These are phyloP conservation scores for Aptenodytes patagonicus DNA, from an alignment of 2,113 vertebrate species.

Conservation along the genomic window DNA sequence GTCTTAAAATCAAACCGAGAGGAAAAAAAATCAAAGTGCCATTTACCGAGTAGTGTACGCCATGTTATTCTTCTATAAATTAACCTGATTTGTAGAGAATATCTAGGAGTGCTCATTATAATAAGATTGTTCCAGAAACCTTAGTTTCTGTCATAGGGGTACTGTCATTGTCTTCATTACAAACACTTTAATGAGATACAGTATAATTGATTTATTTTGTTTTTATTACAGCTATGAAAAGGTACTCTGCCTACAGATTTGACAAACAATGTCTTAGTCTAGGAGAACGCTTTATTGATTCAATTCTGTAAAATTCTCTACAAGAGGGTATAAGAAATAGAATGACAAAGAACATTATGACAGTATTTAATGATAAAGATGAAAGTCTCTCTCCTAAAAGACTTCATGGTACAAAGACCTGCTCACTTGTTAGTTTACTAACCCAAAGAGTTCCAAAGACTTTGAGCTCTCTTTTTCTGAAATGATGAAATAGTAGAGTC, in stretches of 20 bases:
- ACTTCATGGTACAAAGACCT: not conserved
- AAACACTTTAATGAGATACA: not conserved
- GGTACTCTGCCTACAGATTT: not conserved
- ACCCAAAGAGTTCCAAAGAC: not conserved
- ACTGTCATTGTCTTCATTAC: not conserved
- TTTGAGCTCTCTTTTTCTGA: not conserved
- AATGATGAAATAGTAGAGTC: not conserved
- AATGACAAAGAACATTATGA: not conserved
- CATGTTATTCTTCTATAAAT: not conserved
- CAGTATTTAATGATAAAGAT: not conserved
- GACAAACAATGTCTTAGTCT: not conserved
- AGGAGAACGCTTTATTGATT: not conserved
- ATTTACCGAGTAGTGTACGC: rapidly evolving
- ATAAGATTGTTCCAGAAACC: not conserved
- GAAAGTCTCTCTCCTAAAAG: not conserved
- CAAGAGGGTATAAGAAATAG: not conserved
- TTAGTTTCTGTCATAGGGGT: not conserved
- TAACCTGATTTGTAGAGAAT: not conserved
- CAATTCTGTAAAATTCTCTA: not conserved
- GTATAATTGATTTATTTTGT: not conserved
- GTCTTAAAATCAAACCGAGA: not conserved
- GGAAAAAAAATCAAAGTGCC: not conserved
- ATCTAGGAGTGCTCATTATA: not conserved
- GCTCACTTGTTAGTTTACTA: not conserved
- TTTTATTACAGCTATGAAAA: not conserved